Evolutionary conservation across 2,888 invertebrate genomes (phyloP).

Genomic region (Ametastegia equiseti): DNA sequence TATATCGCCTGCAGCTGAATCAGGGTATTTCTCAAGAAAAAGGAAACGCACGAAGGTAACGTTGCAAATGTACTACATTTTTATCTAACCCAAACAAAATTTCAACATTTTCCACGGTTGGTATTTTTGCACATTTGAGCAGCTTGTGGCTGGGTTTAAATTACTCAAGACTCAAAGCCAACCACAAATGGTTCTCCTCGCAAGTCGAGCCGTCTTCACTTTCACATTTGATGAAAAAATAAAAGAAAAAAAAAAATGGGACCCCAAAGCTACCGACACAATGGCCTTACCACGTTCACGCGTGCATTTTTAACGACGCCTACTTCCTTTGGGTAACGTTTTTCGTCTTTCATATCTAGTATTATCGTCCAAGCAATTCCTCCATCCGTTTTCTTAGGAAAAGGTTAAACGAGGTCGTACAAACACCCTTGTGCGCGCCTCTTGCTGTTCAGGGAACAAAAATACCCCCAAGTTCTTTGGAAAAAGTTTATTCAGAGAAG

Average conservation of each 20-base stretch:
- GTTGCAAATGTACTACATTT: too few species aligned
- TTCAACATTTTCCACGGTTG: conserved; percentile 22
- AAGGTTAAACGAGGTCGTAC: conserved; percentile 15
- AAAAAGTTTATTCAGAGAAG: conserved; percentile 29
- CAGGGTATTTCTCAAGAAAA: neutral
- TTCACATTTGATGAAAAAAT: conserved; percentile 14
- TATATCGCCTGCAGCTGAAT: neutral
- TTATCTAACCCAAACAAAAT: conserved; percentile 9
- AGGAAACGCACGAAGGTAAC: neutral
- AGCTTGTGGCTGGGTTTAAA: neutral
- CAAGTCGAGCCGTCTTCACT: neutral
- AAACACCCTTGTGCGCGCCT: neutral
- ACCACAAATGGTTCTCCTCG: neutral
- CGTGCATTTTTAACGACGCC: conserved; percentile 28
- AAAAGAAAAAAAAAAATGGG: neutral
- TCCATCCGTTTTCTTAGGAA: neutral
- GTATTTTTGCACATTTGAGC: conserved; percentile 29
- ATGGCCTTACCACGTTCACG: conserved; percentile 23
- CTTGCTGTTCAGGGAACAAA: neutral
- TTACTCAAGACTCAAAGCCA: neutral
- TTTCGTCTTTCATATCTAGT: neutral
- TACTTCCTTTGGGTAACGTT: conserved; percentile 13
- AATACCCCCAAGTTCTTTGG: neutral
- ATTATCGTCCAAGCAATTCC: conserved; percentile 1
- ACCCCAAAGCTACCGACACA: conserved; percentile 19